Evolutionary conservation across 2,888 invertebrate genomes (phyloP), one percentile per base, ranked within the genome.

Genomic region (Eristalis intricaria): DNA sequence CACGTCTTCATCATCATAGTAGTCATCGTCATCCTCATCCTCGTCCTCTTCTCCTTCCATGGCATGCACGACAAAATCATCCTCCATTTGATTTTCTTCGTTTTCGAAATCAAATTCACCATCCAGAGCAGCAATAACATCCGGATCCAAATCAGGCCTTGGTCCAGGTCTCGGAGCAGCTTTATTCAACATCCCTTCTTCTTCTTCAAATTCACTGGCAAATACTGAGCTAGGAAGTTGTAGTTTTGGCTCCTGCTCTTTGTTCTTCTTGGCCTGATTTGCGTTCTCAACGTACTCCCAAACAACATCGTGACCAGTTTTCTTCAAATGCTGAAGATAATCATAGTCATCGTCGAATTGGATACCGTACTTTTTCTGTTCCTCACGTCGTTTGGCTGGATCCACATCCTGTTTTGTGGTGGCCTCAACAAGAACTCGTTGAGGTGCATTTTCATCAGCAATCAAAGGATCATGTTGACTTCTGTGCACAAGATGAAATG

Each of bases 331-430:
- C 92, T 99, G 97, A 89, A 99, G 93, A 91, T 99, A 99, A 92
- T 99, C 96, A 92, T 98, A 99, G 90, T 98, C 98, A 93, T 99
- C 99, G 90, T 99, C 98, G 92, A 95, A 99, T 91, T 96, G 97
- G 84, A 99, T 96, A 1, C 99, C 99, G 94, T 95, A 98, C 92
- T 98, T 98, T 19, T 94, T 94, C 90, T 97, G 96, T 89, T 97
- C 96, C 88, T 96, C 95, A 89, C 93, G 94, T 0, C 95, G 94
- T 89, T 96, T 95, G 3, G 94, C 90, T 4, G 91, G 89, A 82
- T 94, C 93, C 0, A 84, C 10, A 2, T 77, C 76, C 56, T 68
- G 73, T 78, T 86, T 66, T 75, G 70, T 80, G 0, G 92, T 90
- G 0, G 95, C 94, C 86, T 92, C 96, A 4, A 97, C 94, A 2